A percentile compares a stretch with the other conserved stretches of the same genome.
These are phyloP conservation scores for Cephalopterus ornatus DNA, from an alignment of 2,113 vertebrate species.

Conservation along the genomic window DNA sequence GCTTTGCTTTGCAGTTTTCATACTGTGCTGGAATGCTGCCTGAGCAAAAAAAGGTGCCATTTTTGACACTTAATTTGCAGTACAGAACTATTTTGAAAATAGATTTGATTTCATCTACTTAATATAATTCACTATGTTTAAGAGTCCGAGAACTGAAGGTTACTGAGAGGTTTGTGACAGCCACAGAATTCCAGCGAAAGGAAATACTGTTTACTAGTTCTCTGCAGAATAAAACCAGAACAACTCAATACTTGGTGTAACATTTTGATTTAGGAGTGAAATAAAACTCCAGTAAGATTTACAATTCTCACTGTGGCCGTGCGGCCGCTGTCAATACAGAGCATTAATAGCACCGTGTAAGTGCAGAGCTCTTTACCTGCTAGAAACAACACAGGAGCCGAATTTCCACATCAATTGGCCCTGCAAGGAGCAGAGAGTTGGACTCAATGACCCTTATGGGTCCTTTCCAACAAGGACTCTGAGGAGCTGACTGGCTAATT, in stretches of 20 bases:
- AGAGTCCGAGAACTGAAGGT: neutral
- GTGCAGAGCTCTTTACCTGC: neutral
- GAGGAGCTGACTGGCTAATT: neutral
- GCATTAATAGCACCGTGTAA: neutral
- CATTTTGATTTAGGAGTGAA: neutral
- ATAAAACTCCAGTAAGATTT: neutral
- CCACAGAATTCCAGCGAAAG: neutral
- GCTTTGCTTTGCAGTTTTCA: neutral
- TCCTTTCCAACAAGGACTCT: neutral
- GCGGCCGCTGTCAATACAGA: neutral
- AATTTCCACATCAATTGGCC: neutral
- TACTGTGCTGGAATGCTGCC: neutral
- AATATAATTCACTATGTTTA: neutral
- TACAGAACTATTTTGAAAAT: neutral
- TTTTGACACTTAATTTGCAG: neutral
- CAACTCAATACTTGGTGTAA: neutral
- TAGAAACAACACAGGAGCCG: neutral
- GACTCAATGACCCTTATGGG: rapidly evolving
- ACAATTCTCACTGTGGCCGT: neutral
- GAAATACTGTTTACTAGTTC: neutral
- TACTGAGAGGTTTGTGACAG: neutral
- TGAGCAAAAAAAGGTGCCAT: neutral
- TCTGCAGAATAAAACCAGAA: neutral
- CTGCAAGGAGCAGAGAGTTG: neutral
- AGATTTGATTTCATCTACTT: neutral